phyloP scores from a whole-genome alignment of 2,797 vertebrate species.

The Siniperca scherzeri region DNA sequence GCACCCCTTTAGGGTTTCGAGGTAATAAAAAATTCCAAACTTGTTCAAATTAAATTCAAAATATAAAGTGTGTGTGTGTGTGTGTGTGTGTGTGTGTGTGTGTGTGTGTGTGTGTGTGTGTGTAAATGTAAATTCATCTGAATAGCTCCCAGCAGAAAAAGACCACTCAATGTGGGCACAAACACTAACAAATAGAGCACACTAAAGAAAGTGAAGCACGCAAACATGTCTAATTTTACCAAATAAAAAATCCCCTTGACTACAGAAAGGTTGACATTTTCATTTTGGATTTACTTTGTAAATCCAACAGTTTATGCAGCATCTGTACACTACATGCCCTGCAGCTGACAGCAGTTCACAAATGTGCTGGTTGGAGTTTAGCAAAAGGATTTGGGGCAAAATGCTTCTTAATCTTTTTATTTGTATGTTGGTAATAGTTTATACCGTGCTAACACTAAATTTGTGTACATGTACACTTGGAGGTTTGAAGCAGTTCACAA shows the following conservation, averaged over 20 bases:
- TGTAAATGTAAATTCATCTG: not conserved
- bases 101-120: not conserved
- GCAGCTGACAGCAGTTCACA: not conserved
- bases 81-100: not conserved
- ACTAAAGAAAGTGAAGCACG: not conserved
- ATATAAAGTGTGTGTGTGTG: not conserved
- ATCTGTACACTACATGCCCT: not conserved
- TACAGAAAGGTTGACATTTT: no score
- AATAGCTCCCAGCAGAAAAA: conserved; percentile 28
- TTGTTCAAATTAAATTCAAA: conserved; percentile 15
- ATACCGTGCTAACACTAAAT: not conserved
- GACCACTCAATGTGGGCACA: conserved; percentile 29
- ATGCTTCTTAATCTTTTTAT: not conserved
- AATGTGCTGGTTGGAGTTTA: not conserved
- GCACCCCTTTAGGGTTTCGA: not conserved
- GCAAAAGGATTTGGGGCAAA: not conserved
- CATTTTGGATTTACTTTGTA: not conserved
- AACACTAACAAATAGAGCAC: not conserved
- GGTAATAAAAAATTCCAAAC: not conserved
- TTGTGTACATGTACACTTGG: not conserved
- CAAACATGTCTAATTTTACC: not conserved
- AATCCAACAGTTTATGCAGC: not conserved
- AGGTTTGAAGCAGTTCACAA: not conserved
- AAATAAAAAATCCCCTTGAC: not conserved
- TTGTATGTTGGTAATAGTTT: not conserved